Conservation (phyloP, 1,140 invertebrate genomes). For the Papilio machaon region DNA sequence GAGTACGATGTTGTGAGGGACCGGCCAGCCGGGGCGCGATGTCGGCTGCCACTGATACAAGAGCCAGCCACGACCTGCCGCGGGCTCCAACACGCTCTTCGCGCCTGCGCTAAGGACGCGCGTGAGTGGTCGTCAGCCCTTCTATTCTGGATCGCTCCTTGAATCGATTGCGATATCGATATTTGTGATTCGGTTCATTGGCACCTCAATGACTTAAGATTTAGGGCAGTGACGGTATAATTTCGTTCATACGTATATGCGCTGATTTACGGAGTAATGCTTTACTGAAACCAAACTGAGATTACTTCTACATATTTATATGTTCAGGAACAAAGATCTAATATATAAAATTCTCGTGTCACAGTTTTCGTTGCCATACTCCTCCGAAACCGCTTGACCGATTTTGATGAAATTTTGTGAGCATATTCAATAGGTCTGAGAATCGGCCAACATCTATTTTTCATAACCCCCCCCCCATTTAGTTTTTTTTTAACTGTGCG, state of each 20-base stretch:
- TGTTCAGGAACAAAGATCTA: no score
- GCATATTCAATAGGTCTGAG: no score
- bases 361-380: no score
- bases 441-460: no score
- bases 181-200: conserved; percentile 40
- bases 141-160: conserved; percentile 48
- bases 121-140: conserved; percentile 64
- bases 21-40: conserved; percentile 65
- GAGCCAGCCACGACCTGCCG: neutral
- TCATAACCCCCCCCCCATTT: no score
- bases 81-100: conserved; percentile 38
- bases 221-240: neutral
- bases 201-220: conserved; percentile 28
- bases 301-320: no score
- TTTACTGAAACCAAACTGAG: no score
- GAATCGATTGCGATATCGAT: conserved; percentile 24
- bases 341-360: no score
- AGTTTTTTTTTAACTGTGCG: no score
- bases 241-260: neutral
- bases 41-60: conserved; percentile 61
- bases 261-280: no score
- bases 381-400: no score
- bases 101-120: conserved; percentile 59
- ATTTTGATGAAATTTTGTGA: no score
- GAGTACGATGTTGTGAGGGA: conserved; percentile 43